A percentile compares a stretch with the other conserved stretches of the same genome.
These are phyloP conservation scores for Mizuhopecten yessoensis DNA, from an alignment of 1,140 invertebrate species.

Conservation along the genomic window DNA sequence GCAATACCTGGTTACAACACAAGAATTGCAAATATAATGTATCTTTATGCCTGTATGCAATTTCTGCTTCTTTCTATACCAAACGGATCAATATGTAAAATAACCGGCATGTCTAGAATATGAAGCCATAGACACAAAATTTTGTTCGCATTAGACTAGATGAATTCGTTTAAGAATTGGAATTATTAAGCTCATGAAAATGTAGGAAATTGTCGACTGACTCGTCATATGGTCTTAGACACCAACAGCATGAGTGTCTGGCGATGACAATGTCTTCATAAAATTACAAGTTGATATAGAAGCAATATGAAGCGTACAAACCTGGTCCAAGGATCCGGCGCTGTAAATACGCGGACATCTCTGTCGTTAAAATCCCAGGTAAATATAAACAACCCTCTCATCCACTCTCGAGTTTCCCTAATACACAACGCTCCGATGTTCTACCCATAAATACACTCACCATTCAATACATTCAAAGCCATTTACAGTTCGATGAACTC, in stretches of 20 bases:
- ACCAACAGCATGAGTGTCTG: background rate
- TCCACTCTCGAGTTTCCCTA: background rate
- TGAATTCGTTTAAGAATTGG: background rate
- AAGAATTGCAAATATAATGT: background rate
- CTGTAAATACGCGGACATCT: slow-evolving; percentile 26
- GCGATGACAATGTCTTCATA: background rate
- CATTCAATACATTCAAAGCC: slow-evolving; percentile 34
- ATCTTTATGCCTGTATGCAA: background rate
- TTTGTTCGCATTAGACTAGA: background rate
- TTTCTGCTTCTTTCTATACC: background rate
- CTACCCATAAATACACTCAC: slow-evolving; percentile 26
- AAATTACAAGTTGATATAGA: background rate
- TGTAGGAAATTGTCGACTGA: background rate
- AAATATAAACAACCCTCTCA: slow-evolving; percentile 24
- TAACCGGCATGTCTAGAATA: background rate
- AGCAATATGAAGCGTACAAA: background rate
- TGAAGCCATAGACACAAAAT: background rate
- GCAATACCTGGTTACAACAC: background rate
- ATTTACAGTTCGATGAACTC: slow-evolving; percentile 26
- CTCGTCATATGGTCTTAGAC: background rate
- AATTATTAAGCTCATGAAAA: background rate
- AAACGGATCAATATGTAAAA: background rate
- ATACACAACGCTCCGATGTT: slow-evolving; percentile 17
- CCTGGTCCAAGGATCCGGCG: background rate
- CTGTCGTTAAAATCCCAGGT: background rate